These are phyloP conservation scores for Dorcus hopei DNA, from an alignment of 2,888 invertebrate species.

Conservation along the genomic window DNA sequence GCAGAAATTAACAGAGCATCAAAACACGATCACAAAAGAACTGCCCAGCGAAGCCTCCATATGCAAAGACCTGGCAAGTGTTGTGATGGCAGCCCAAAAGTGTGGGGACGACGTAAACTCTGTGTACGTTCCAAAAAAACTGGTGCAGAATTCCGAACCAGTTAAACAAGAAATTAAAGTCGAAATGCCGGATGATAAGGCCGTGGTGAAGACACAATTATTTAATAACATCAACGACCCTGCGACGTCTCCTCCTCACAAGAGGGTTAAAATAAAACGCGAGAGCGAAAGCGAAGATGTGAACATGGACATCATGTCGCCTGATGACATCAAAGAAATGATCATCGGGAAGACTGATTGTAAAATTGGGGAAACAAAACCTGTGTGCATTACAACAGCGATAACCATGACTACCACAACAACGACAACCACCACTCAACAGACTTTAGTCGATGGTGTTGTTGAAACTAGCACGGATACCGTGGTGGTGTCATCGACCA, in stretches of 20 bases:
- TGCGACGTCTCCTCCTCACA: slow-evolving; percentile 16
- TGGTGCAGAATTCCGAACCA: slow-evolving; percentile 2
- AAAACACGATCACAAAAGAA: slow-evolving; percentile 20
- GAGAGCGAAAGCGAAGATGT: slow-evolving; percentile 39
- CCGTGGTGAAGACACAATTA: slow-evolving; percentile 30
- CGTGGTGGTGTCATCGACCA: slow-evolving; percentile 42
- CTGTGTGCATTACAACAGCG: slow-evolving; percentile 31
- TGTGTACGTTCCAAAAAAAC: slow-evolving; percentile 38
- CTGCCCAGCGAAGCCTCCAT: slow-evolving; percentile 53
- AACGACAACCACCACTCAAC: slow-evolving; percentile 45
- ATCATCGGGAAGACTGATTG: slow-evolving; percentile 33
- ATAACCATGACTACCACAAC: slow-evolving; percentile 48
- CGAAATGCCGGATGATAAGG: slow-evolving; percentile 34
- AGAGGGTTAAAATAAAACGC: slow-evolving; percentile 37
- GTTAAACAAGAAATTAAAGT: slow-evolving; percentile 29
- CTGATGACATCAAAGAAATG: slow-evolving; percentile 44
- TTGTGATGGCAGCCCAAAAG: slow-evolving; percentile 61
- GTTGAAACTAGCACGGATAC: slow-evolving; percentile 53
- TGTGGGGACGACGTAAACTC: slow-evolving; percentile 52
- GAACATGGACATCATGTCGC: slow-evolving; percentile 43
- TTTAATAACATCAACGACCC: slow-evolving; percentile 15
- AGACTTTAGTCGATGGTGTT: slow-evolving; percentile 49
- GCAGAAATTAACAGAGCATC: slow-evolving; percentile 60
- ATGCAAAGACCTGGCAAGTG: slow-evolving; percentile 59
- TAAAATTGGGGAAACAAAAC: slow-evolving; percentile 22